Evolutionary conservation across 2,113 vertebrate genomes (phyloP).

Genomic region (Oncorhynchus clarkii): DNA sequence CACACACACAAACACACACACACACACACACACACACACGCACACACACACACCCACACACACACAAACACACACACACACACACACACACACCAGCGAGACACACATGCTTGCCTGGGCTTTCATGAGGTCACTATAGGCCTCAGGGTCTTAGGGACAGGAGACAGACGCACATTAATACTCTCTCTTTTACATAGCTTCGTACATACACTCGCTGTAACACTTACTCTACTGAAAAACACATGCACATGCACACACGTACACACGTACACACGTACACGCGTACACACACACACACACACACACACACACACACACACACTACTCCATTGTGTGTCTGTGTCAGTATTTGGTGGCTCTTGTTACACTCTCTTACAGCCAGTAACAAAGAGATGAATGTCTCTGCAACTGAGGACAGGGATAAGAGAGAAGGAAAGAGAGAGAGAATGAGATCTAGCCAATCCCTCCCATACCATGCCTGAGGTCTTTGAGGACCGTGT

Average conservation of each 20-base stretch:
- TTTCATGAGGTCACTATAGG: background rate
- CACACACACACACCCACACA: background rate
- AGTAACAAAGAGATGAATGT: constrained; percentile 64
- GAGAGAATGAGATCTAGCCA: constrained; percentile 15
- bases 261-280: background rate
- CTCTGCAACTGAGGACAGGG: constrained; percentile 32
- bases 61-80: background rate
- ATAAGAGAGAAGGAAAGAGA: constrained; percentile 29
- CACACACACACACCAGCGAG: constrained; percentile 7
- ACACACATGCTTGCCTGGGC: constrained; percentile 6
- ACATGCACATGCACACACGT: background rate
- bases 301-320: background rate
- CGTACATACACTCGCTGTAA: constrained; percentile 12
- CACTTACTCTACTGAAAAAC: background rate
- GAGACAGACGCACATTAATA: background rate
- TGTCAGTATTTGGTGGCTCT: constrained; percentile 51
- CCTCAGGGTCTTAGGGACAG: constrained; percentile 9
- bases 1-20: constrained; percentile 15
- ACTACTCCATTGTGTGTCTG: constrained; percentile 7
- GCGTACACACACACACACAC: background rate
- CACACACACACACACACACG: constrained; percentile 7
- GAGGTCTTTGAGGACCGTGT: constrained; percentile 7
- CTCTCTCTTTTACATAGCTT: no score
- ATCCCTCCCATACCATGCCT: constrained; percentile 9
- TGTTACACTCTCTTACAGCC: constrained; percentile 50